Evolutionary conservation across 2,113 vertebrate genomes (phyloP), one percentile per base, ranked within the genome.

Genomic region (Lates calcarifer): DNA sequence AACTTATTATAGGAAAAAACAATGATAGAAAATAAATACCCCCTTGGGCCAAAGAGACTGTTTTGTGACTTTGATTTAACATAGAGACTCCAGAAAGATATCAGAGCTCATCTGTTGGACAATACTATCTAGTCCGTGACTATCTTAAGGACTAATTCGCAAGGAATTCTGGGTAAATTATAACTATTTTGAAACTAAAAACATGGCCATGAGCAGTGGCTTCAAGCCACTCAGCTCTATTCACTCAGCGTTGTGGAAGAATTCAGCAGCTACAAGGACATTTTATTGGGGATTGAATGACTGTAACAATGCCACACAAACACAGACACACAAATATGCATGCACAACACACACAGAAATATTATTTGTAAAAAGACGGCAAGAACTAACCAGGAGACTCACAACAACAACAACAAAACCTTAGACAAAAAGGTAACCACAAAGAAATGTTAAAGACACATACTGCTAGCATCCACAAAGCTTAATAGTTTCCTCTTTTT

Each of bases 171-270:
- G 49, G 49, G 31, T 10, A n/a, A 68, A 64, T 37, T 18, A 45
- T 29, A 28, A 37, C 10, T 51, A 8, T 66, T 82, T 79, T 79
- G 53, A 31, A 68, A 68, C 53, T 29, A 39, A 82, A 75, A 22
- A 26, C 47, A 47, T 31, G 70, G 24, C 62, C 61, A 43, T 31
- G 57, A 45, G 28, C n/a, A 69, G 67, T 13, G 31, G 29, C 39
- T 76, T 74, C 26, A 71, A 81, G 20, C 22, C 18, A 37, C 64
- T 61, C 17, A 49, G 41, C 24, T 74, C 37, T 20, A 63, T 79
- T 77, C 74, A 41, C 33, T 47, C 22, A 66, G 35, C 53, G 43
- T 57, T 9, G 80, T 67, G 37, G 47, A 47, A 39, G 3, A 69
- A 29, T 81, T 41, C n/a, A 58, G 69, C 26, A 20, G 37, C 35